Conservation (phyloP, 2,888 invertebrate species). For the Atethmia centrago region DNA sequence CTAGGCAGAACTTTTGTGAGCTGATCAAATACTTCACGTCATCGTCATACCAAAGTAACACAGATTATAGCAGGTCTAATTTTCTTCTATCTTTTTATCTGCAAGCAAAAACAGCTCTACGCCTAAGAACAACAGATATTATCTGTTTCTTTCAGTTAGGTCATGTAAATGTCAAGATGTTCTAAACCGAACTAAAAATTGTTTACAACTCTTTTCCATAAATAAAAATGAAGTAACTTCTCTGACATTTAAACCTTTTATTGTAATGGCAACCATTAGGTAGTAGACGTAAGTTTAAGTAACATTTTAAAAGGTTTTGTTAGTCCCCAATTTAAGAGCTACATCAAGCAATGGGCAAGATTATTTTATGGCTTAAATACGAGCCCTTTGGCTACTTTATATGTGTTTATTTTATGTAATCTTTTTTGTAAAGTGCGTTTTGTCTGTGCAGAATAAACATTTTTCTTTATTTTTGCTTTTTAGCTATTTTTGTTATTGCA, state of each 20-base stretch:
- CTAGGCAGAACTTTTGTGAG: too few relatives aligned
- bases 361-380: too few relatives aligned
- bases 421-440: too few relatives aligned
- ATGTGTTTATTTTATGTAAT: too few relatives aligned
- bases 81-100: background rate
- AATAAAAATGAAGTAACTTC: background rate
- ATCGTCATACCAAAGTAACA: background rate
- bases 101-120: background rate
- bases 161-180: background rate
- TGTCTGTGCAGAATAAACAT: too few relatives aligned
- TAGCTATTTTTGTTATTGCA: conserved; percentile 15
- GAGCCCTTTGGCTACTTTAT: too few relatives aligned
- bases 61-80: background rate
- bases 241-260: conserved; percentile 6
- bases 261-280: background rate
- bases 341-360: too few relatives aligned
- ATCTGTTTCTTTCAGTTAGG: background rate
- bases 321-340: background rate
- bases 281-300: conserved; percentile 11
- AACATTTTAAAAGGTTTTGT: conserved; percentile 24
- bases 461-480: too few relatives aligned
- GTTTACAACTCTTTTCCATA: background rate
- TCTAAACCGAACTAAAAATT: background rate
- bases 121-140: background rate
- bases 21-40: background rate